A percentile compares a stretch with the other conserved stretches of the same genome.
Conservation (phyloP, 1,140 invertebrate genomes). For the Papilio glaucus region DNA sequence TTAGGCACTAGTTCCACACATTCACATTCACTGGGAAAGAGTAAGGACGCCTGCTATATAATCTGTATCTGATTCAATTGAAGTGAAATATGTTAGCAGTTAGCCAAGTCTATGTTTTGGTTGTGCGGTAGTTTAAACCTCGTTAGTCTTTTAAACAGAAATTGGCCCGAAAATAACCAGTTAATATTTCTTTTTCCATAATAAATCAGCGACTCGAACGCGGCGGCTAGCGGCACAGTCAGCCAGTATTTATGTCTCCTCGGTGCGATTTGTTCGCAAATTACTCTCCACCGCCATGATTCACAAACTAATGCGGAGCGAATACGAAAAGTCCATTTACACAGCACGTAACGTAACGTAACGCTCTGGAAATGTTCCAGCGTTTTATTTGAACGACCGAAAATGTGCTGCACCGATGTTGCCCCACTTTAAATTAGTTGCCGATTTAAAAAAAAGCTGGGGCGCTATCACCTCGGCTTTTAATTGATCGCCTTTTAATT, state of each 20-base stretch:
- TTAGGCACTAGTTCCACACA: too few relatives aligned
- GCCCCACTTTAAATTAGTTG: constrained; percentile 17
- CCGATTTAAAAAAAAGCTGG: background rate
- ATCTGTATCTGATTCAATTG: too few relatives aligned
- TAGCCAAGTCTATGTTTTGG: background rate
- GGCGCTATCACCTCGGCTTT: background rate
- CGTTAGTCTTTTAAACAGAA: constrained; percentile 1
- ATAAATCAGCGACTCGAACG: constrained; percentile 1
- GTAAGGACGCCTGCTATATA: too few relatives aligned
- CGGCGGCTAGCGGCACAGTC: background rate
- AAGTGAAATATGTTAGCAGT: too few relatives aligned
- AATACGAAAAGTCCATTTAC: constrained; percentile 27
- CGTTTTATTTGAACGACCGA: constrained; percentile 17
- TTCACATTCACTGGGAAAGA: too few relatives aligned
- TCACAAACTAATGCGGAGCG: constrained; percentile 22
- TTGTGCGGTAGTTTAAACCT: background rate
- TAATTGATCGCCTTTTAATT: too few relatives aligned
- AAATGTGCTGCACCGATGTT: constrained; percentile 10
- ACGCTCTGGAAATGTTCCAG: constrained; percentile 22
- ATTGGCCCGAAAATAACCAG: constrained; percentile 18
- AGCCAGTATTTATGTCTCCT: constrained; percentile 24
- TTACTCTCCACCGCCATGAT: constrained; percentile 18
- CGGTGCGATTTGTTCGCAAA: constrained; percentile 19
- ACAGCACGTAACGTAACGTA: constrained; percentile 18
- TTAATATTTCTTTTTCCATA: constrained; percentile 24